These are phyloP conservation scores for Pinctada fucata DNA, from an alignment of 2,888 invertebrate genomes.

Conservation along the genomic window DNA sequence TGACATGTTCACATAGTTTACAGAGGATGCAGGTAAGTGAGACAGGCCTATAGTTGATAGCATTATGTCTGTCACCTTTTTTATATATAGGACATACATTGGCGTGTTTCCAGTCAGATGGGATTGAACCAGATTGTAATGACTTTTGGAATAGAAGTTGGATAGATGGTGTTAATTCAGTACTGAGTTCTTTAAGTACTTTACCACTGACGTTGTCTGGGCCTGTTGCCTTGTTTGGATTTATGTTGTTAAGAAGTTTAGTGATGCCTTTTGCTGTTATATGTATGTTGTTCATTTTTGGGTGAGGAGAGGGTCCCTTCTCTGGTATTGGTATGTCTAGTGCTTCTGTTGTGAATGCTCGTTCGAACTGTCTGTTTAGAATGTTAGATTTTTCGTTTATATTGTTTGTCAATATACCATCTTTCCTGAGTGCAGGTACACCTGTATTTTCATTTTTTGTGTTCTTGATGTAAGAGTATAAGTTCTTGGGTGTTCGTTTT, in stretches of 20 bases:
- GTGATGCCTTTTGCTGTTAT: background rate
- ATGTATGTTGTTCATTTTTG: background rate
- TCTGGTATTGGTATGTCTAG: background rate
- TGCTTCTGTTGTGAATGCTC: slow-evolving; percentile 13
- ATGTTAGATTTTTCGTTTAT: slow-evolving; percentile 11
- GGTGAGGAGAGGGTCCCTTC: slow-evolving; percentile 4
- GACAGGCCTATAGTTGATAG: slow-evolving; percentile 21
- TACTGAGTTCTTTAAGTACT: slow-evolving; percentile 4
- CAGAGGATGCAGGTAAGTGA: slow-evolving; percentile 27
- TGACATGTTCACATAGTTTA: slow-evolving; percentile 22
- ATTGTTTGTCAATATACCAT: background rate
- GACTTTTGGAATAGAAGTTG: slow-evolving; percentile 12
- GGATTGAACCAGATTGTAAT: background rate
- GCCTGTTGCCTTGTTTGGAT: slow-evolving; percentile 22
- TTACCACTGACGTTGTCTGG: slow-evolving; percentile 6
- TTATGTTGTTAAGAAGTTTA: slow-evolving; percentile 5
- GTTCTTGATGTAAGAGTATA: slow-evolving; percentile 9
- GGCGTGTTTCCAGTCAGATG: slow-evolving; percentile 27
- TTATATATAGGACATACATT: slow-evolving; percentile 12
- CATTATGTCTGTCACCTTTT: slow-evolving; percentile 18
- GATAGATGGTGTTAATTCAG: background rate
- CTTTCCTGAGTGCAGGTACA: background rate
- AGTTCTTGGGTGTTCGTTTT: slow-evolving; percentile 6
- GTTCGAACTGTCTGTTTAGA: slow-evolving; percentile 15
- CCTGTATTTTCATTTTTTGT: slow-evolving; percentile 8